Evolutionary conservation across 2,888 invertebrate genomes (phyloP).

Genomic region (Pristionchus japonicus): DNA sequence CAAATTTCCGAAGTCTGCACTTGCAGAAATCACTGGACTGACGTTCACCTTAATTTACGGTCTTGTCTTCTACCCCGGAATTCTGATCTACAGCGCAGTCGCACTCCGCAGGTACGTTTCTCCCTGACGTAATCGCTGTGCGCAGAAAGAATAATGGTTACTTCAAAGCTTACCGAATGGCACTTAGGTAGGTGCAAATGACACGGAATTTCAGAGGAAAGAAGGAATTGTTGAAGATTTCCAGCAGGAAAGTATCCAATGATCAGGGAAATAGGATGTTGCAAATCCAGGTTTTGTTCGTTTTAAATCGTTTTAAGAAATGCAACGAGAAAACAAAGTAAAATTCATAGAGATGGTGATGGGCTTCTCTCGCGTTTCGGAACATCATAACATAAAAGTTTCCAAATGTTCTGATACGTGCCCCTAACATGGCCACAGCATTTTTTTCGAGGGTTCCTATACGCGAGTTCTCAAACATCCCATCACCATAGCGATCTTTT

Average conservation of each 20-base stretch:
- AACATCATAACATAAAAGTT: too few relatives aligned
- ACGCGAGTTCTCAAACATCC: too few relatives aligned
- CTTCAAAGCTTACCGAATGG: neutral
- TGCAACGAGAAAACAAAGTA: too few relatives aligned
- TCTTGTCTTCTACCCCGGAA: neutral
- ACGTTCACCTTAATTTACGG: neutral
- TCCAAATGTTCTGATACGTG: too few relatives aligned
- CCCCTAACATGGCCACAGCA: too few relatives aligned
- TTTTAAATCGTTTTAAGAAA: too few relatives aligned
- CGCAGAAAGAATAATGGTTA: neutral
- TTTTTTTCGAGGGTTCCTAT: too few relatives aligned
- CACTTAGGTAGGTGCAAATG: too few relatives aligned
- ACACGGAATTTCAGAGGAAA: neutral
- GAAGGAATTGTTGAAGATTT: neutral
- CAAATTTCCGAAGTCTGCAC: neutral
- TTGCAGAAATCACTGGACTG: neutral
- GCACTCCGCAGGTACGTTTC: neutral
- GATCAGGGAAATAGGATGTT: constrained; percentile 7
- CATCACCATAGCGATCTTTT: too few relatives aligned
- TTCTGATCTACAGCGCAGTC: neutral
- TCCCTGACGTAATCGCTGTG: neutral
- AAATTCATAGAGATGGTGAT: too few relatives aligned
- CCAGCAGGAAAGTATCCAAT: neutral
- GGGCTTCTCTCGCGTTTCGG: too few relatives aligned
- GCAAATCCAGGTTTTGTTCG: neutral